These are phyloP conservation scores for Rhynchomys soricoides DNA, from an alignment of 2,113 vertebrate species.

Conservation along the genomic window DNA sequence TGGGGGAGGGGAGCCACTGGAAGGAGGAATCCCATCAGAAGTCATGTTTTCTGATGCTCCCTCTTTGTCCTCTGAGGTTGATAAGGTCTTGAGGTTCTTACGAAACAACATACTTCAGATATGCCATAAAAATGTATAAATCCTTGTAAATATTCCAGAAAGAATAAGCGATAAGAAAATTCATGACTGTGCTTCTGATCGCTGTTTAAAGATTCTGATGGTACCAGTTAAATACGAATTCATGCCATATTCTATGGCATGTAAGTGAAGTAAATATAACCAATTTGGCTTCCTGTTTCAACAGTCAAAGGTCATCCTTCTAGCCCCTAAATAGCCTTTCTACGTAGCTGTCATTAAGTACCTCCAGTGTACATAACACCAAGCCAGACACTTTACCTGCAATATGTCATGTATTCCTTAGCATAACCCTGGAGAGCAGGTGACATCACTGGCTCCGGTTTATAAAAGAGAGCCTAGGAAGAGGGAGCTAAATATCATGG, in stretches of 20 bases:
- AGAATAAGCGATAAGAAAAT: constrained; percentile 56
- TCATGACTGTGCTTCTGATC: constrained; percentile 27
- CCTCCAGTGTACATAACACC: not conserved
- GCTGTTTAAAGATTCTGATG: not conserved
- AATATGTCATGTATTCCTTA: not conserved
- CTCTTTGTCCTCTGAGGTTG: not conserved
- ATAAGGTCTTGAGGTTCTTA: not conserved
- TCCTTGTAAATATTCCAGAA: constrained; percentile 34
- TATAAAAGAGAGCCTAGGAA: constrained; percentile 41
- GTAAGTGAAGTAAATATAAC: constrained; percentile 23
- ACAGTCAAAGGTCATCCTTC: not conserved
- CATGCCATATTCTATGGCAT: constrained; percentile 42
- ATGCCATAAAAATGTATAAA: constrained; percentile 28
- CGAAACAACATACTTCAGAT: not conserved
- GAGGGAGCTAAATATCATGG: not conserved
- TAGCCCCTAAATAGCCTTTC: constrained; percentile 1
- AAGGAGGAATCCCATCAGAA: not conserved
- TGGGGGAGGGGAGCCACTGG: not conserved
- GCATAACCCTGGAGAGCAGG: not conserved
- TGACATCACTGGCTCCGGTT: constrained; percentile 11
- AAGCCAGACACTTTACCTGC: not conserved
- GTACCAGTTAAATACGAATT: constrained; percentile 11
- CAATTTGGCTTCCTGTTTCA: not conserved
- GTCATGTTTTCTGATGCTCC: constrained; percentile 23
- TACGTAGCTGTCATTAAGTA: not conserved